Conservation (phyloP, 2,888 invertebrate genomes). For the Synergus gifuensis region DNA sequence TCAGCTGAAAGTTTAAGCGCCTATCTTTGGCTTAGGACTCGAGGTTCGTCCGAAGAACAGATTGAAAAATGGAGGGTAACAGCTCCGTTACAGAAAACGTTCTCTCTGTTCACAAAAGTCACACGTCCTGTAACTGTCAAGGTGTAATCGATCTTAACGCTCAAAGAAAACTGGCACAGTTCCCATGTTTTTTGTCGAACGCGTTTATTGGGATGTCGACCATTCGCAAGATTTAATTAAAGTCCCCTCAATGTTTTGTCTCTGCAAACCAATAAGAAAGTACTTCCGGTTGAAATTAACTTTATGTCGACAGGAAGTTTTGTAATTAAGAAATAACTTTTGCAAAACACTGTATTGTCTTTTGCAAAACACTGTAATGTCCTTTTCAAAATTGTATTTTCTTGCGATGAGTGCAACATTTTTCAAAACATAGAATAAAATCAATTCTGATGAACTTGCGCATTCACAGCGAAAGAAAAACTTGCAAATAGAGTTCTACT, state of each 20-base stretch:
- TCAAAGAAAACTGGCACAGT: constrained; percentile 18
- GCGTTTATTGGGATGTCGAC: constrained; percentile 2
- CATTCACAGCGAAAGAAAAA: background rate
- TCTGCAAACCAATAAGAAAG: background rate
- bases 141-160: constrained; percentile 15
- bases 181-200: background rate
- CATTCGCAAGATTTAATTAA: background rate
- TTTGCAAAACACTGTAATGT: background rate
- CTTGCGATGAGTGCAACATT: background rate
- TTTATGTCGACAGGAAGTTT: background rate
- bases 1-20: constrained; percentile 53
- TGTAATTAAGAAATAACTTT: background rate
- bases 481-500: background rate
- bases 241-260: background rate
- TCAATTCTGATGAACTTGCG: constrained; percentile 2
- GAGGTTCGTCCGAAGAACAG: background rate
- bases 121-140: constrained; percentile 21
- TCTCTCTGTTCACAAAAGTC: constrained; percentile 24
- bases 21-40: constrained; percentile 6
- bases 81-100: background rate
- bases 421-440: background rate
- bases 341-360: background rate
- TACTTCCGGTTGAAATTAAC: background rate
- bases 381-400: background rate
- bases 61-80: constrained; percentile 31